These are phyloP conservation scores for Menura novaehollandiae DNA, from an alignment of 2,113 vertebrate genomes.

Conservation along the genomic window DNA sequence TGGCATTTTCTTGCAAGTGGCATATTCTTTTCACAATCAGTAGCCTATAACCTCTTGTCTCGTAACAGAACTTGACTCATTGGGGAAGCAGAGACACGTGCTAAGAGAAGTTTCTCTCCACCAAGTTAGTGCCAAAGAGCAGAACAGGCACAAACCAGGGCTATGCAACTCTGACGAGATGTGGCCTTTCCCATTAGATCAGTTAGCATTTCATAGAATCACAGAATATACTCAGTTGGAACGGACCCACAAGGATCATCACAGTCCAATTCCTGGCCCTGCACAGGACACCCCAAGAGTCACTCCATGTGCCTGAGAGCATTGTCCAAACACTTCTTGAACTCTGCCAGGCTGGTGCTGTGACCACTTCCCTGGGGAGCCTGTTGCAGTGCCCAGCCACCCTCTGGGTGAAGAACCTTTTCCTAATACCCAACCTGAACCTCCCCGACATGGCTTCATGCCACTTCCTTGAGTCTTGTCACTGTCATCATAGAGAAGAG, in stretches of 20 bases:
- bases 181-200: background rate
- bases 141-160: background rate
- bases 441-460: background rate
- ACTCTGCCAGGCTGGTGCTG: background rate
- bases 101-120: background rate
- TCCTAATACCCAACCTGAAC: background rate
- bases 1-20: background rate
- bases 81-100: background rate
- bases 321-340: background rate
- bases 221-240: background rate
- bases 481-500: background rate
- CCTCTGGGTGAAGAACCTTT: background rate
- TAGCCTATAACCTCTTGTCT: background rate
- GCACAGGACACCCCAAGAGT: background rate
- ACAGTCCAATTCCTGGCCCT: background rate
- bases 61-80: background rate
- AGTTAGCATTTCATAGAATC: background rate
- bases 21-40: background rate
- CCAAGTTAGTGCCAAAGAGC: background rate
- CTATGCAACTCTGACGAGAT: background rate
- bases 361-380: background rate
- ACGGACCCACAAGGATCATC: background rate
- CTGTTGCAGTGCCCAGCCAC: background rate
- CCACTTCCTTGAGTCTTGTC: rapidly evolving
- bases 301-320: rapidly evolving